Percentiles rank a stretch among this genome's conserved stretches.
Conservation (phyloP, 2,113 vertebrate species). For the Pterocles gutturalis region DNA sequence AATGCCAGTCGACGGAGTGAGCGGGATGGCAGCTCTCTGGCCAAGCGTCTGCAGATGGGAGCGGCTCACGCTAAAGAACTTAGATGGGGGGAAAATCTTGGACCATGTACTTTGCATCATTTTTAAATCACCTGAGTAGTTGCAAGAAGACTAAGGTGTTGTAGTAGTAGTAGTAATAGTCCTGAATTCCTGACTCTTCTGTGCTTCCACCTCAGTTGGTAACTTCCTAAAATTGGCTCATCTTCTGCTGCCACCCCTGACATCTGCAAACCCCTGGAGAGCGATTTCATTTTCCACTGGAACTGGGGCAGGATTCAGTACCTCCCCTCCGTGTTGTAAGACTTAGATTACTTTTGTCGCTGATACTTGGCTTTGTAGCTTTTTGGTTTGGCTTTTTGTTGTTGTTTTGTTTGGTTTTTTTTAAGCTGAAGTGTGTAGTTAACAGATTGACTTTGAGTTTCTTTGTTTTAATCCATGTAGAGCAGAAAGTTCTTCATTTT, state of each 20-base stretch:
- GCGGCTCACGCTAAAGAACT: slow-evolving; percentile 32
- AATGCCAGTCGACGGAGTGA: slow-evolving; percentile 7
- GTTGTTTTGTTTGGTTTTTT: background rate
- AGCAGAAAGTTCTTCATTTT: slow-evolving; percentile 31
- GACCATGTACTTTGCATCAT: slow-evolving; percentile 42
- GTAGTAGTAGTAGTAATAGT: background rate
- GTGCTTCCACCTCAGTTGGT: slow-evolving; percentile 50
- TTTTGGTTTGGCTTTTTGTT: background rate
- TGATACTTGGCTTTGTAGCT: slow-evolving; percentile 41
- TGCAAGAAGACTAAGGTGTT: slow-evolving; percentile 19
- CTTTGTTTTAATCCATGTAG: background rate
- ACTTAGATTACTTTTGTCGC: slow-evolving; percentile 45
- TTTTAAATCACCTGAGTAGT: slow-evolving; percentile 42
- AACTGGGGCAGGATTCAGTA: slow-evolving; percentile 17
- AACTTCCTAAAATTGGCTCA: background rate
- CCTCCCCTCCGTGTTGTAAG: slow-evolving; percentile 59
- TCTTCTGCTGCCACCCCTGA: background rate
- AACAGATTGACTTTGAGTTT: background rate
- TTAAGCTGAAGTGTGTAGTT: background rate
- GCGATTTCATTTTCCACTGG: slow-evolving; percentile 31
- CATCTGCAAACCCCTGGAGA: background rate
- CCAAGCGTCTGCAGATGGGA: slow-evolving; percentile 58
- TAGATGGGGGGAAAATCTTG: slow-evolving; percentile 29
- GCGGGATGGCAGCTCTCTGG: slow-evolving; percentile 54
- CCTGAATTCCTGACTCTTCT: slow-evolving; percentile 12